phyloP scores from a whole-genome alignment of 2,888 invertebrate genomes.

The Mellilla xanthometata region DNA sequence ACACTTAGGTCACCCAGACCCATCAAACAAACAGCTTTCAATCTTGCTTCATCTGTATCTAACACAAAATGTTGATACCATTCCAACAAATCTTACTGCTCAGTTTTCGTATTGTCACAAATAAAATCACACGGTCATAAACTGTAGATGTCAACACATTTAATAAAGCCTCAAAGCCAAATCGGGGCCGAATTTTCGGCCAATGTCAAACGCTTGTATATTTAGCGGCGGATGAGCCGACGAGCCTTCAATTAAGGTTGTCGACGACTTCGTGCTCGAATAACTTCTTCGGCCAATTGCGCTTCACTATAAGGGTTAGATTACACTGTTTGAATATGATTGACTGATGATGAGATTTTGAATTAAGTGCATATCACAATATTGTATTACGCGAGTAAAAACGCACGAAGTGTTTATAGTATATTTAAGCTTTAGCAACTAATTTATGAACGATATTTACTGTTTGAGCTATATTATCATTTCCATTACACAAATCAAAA shows the following conservation, averaged over 20 bases:
- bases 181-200: constrained; percentile 5
- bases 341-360: no score
- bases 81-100: not conserved
- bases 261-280: constrained; percentile 32
- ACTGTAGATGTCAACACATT: constrained; percentile 7
- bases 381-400: no score
- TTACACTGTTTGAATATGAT: not conserved
- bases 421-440: no score
- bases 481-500: no score
- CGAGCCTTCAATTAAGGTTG: constrained; percentile 36
- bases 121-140: constrained; percentile 12
- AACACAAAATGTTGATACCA: not conserved
- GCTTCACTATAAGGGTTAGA: constrained; percentile 22
- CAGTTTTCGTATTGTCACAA: not conserved
- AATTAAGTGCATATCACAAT: no score
- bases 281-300: constrained; percentile 40
- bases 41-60: not conserved
- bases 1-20: no score
- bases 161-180: constrained; percentile 12
- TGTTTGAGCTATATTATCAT: no score
- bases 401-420: no score
- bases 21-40: no score
- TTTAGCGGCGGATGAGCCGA: constrained; percentile 34
- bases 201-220: constrained; percentile 25
- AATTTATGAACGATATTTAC: no score